Evolutionary conservation across 2,888 invertebrate species (phyloP), one percentile per base, ranked within the genome.

Genomic region (Hedychridium roseum): DNA sequence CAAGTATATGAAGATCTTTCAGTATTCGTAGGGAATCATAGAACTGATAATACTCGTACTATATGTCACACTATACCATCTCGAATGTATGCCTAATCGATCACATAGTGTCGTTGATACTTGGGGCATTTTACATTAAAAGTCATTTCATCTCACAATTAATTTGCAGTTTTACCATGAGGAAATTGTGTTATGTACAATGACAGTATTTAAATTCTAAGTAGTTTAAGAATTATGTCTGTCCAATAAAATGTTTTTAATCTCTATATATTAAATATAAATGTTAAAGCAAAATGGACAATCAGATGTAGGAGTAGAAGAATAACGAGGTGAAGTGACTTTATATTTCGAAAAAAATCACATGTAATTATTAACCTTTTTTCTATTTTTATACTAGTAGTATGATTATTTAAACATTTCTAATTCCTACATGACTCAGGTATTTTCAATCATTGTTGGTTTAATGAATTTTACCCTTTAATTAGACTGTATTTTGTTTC

Each of bases 21-120:
- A 43, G 30, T 65, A 58, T 55, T 58, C 55, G 42, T 53, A 65
- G 48, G 42, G 34, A 45, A 46, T 26, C 14, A 39, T 50, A 38
- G 40, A 62, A 63, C 65, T 65, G 63, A 63, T 63, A 55, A 51
- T 65, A 58, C 36, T 61, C 43, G 28, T 50, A 55, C n/a, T 3
- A 11, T 44, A 50, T 49, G 35, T 44, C 50, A 50, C 38, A 41
- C n/a, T n/a, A n/a, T n/a, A n/a, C n/a, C n/a, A n/a, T n/a, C n/a
- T n/a, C n/a, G n/a, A n/a, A n/a, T n/a, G n/a, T n/a, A n/a, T n/a
- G n/a, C n/a, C n/a, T n/a, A n/a, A n/a, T n/a, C n/a, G n/a, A n/a
- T n/a, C n/a, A n/a, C n/a, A n/a, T n/a, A n/a, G n/a, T n/a, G n/a
- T n/a, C n/a, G n/a, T n/a, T n/a, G n/a, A n/a, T n/a, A n/a, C n/a